These are phyloP conservation scores for Eidolon dupreanum DNA, from an alignment of 2,797 vertebrate genomes.

Conservation along the genomic window DNA sequence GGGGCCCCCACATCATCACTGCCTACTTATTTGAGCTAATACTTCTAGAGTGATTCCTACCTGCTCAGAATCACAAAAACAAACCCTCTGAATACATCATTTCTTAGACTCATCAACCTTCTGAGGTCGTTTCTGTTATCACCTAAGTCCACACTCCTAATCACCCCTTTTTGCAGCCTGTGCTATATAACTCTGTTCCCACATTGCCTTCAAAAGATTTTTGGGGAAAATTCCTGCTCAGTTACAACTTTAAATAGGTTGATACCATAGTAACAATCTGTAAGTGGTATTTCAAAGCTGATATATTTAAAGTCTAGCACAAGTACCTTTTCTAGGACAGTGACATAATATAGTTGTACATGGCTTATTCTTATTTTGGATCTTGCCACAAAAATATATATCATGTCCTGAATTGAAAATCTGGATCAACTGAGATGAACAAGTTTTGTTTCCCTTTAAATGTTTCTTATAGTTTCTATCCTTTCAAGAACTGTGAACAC, in stretches of 20 bases:
- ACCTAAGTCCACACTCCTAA: not conserved
- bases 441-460: constrained; percentile 25
- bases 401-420: constrained; percentile 36
- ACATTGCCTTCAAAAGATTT: not conserved
- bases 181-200: not conserved
- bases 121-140: not conserved
- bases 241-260: constrained; percentile 69
- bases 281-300: constrained; percentile 65
- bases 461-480: not conserved
- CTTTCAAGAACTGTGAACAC: not conserved
- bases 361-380: constrained; percentile 67
- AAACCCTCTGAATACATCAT: not conserved
- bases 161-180: no score
- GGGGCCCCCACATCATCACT: not conserved
- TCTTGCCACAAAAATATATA: constrained; percentile 59
- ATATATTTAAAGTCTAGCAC: constrained; percentile 77
- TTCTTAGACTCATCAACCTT: not conserved
- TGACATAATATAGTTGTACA: constrained; percentile 66
- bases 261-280: constrained; percentile 73
- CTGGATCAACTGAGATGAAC: constrained; percentile 58
- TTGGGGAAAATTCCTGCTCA: not conserved
- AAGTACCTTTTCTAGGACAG: constrained; percentile 71
- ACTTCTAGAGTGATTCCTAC: not conserved
- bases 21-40: not conserved
- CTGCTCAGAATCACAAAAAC: not conserved